A percentile compares a stretch with the other conserved stretches of the same genome.
Conservation (phyloP, 2,888 invertebrate genomes). For the Macaria notata region DNA sequence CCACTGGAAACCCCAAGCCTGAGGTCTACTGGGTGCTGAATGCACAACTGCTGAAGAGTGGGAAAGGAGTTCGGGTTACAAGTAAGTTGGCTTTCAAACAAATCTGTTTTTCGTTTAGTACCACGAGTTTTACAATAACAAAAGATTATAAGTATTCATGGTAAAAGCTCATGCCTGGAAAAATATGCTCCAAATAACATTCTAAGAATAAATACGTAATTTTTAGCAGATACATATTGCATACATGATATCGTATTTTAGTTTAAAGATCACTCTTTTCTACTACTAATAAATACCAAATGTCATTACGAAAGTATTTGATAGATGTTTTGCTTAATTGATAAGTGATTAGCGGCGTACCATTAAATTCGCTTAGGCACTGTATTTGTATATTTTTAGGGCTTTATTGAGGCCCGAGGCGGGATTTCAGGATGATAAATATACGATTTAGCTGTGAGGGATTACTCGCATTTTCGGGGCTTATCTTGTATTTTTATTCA, state of each 20-base stretch:
- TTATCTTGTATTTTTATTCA: background rate
- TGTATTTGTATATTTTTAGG: constrained; percentile 22
- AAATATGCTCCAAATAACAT: no score
- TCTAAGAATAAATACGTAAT: no score
- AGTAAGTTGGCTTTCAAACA: constrained; percentile 39
- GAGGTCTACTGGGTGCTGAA: constrained; percentile 93
- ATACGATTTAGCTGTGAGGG: constrained; percentile 8
- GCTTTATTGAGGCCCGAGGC: constrained; percentile 3
- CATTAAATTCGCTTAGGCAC: no score
- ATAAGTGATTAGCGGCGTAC: no score
- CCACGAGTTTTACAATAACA: background rate
- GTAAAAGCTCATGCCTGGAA: no score
- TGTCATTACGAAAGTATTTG: no score
- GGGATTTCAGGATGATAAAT: constrained; percentile 1
- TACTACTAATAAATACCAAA: no score
- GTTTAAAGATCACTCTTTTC: no score
- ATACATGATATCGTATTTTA: no score
- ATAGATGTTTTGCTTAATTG: no score
- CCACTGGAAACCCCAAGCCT: constrained; percentile 89
- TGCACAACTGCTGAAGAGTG: constrained; percentile 85
- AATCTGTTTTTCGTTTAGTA: background rate
- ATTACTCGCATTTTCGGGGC: background rate
- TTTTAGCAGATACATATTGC: no score
- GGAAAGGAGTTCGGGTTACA: constrained; percentile 54
- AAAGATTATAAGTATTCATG: no score